These are phyloP conservation scores for Macquaria ambigua DNA, from an alignment of 2,113 vertebrate species.

Conservation along the genomic window DNA sequence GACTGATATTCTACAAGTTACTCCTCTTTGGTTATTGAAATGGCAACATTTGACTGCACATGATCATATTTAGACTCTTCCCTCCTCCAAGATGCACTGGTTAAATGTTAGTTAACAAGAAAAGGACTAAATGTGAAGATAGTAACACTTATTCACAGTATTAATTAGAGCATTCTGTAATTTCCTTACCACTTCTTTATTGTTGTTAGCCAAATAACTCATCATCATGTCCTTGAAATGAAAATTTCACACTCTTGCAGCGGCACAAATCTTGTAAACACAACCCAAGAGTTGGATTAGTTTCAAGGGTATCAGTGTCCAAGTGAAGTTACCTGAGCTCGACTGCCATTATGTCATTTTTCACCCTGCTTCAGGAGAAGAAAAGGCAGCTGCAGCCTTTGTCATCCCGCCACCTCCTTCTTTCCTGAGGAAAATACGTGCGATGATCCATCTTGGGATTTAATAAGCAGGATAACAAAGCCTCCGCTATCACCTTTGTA, in stretches of 20 bases:
- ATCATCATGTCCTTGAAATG: not conserved
- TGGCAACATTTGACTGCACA: not conserved
- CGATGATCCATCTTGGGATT: constrained; percentile 52
- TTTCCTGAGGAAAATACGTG: constrained; percentile 50
- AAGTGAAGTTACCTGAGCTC: constrained; percentile 76
- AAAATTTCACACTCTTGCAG: constrained; percentile 43
- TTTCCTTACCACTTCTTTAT: not conserved
- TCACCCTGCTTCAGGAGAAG: constrained; percentile 67
- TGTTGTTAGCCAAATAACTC: not conserved
- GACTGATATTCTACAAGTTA: not conserved
- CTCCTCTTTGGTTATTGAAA: not conserved
- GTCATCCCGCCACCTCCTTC: constrained; percentile 56
- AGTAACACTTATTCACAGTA: not conserved
- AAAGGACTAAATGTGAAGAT: not conserved
- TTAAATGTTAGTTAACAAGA: constrained; percentile 6
- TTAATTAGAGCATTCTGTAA: not conserved
- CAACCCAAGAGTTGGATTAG: constrained; percentile 49
- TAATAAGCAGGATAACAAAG: constrained; percentile 54
- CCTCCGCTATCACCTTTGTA: not conserved
- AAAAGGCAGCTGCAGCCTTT: constrained; percentile 79
- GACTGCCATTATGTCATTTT: constrained; percentile 74
- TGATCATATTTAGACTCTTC: not conserved
- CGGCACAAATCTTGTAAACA: constrained; percentile 53
- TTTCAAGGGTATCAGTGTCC: constrained; percentile 79
- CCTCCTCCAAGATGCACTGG: not conserved